These are phyloP conservation scores for Macrobrachium rosenbergii DNA, from an alignment of 1,140 invertebrate species.

Conservation along the genomic window DNA sequence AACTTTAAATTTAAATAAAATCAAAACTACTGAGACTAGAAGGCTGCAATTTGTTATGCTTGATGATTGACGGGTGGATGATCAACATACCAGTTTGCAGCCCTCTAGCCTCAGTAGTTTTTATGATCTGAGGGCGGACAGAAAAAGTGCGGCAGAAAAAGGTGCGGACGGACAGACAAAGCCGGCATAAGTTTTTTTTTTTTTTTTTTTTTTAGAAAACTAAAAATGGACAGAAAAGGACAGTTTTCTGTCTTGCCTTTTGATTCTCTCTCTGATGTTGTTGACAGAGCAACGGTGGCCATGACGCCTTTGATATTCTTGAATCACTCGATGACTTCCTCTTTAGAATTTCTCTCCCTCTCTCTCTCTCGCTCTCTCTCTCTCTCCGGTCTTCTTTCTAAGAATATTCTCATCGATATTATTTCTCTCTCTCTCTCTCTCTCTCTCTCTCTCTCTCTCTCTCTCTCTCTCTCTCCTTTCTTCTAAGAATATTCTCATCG, in stretches of 20 bases:
- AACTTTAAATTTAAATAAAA: no score
- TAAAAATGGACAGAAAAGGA: neutral
- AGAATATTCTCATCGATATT: neutral
- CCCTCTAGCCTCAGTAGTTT: no score
- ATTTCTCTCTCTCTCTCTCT: neutral
- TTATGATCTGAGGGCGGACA: no score
- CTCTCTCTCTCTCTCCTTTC: no score
- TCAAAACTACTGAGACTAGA: no score
- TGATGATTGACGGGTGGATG: no score
- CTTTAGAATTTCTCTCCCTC: neutral
- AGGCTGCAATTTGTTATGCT: no score
- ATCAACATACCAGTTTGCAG: no score
- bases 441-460: neutral
- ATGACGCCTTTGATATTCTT: neutral
- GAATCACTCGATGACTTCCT: neutral
- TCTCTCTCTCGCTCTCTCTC: conserved; percentile 22
- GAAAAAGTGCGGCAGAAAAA: no score
- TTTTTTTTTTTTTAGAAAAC: no score
- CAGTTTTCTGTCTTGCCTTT: neutral
- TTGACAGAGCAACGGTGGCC: neutral
- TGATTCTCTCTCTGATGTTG: neutral
- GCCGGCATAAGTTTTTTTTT: no score
- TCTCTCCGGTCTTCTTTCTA: conserved; percentile 16
- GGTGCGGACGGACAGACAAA: no score
- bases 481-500: neutral